A percentile compares a stretch with the other conserved stretches of the same genome.
phyloP scores from a whole-genome alignment of 2,797 vertebrate genomes.

The Xenops minutus region DNA sequence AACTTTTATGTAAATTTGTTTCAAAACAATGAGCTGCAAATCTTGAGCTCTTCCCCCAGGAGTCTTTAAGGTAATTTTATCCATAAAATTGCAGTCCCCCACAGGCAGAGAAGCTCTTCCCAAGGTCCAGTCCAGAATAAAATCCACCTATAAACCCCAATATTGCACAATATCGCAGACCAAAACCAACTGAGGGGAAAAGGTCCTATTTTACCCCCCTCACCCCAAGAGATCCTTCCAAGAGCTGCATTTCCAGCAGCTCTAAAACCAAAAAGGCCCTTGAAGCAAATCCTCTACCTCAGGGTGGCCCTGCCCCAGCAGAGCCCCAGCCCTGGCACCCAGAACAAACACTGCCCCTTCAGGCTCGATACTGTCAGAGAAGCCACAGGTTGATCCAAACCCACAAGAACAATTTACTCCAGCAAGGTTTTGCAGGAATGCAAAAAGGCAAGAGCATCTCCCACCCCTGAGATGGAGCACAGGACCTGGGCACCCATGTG shows the following conservation, averaged over 20 bases:
- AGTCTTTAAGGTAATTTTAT: background rate
- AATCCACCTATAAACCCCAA: background rate
- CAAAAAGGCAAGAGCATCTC: background rate
- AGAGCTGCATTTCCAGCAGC: background rate
- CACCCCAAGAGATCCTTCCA: accelerated
- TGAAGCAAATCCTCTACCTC: background rate
- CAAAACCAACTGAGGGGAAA: background rate
- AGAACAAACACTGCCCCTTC: background rate
- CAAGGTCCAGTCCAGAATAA: background rate
- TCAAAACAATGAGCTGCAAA: background rate
- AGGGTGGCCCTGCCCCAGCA: background rate
- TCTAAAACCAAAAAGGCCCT: background rate
- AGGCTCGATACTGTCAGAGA: background rate
- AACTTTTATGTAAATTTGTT: background rate
- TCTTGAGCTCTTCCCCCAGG: background rate
- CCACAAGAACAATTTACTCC: accelerated
- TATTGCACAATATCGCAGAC: background rate
- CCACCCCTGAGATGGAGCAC: accelerated
- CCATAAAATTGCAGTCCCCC: background rate
- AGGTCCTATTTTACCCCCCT: accelerated
- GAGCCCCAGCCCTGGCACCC: background rate
- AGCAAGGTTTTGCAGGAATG: background rate
- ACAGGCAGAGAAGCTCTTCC: background rate
- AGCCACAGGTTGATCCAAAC: background rate
- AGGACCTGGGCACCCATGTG: background rate